These are phyloP conservation scores for Sparidentex hasta DNA, from an alignment of 2,797 vertebrate species.

Conservation along the genomic window DNA sequence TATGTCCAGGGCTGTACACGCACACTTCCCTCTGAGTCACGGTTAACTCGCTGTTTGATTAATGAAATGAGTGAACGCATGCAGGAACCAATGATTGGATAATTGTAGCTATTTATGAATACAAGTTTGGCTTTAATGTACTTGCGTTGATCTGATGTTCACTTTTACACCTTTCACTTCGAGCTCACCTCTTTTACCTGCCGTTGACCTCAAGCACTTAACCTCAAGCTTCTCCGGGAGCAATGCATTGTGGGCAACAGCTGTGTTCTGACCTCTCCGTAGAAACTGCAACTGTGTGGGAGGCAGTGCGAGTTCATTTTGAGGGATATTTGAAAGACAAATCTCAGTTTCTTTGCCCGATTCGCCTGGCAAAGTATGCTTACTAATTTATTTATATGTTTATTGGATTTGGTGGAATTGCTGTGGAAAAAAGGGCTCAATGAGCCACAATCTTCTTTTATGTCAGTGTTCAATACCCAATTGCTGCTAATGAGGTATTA, in stretches of 20 bases:
- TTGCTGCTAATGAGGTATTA: slow-evolving; percentile 38
- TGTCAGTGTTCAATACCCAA: slow-evolving; percentile 15
- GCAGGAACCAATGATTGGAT: not conserved
- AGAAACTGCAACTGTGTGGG: slow-evolving; percentile 14
- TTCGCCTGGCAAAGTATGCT: slow-evolving; percentile 1
- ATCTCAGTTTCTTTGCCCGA: slow-evolving; percentile 5
- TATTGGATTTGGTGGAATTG: slow-evolving; percentile 41
- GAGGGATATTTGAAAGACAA: slow-evolving; percentile 17
- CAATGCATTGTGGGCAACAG: slow-evolving; percentile 1
- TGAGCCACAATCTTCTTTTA: slow-evolving; percentile 25
- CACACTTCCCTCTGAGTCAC: not conserved
- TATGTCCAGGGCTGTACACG: slow-evolving; percentile 13
- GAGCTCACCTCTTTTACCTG: slow-evolving; percentile 14
- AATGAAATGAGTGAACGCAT: not conserved
- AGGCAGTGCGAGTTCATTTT: not conserved
- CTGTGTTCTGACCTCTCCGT: slow-evolving; percentile 25
- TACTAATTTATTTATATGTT: slow-evolving; percentile 28
- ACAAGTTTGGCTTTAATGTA: not conserved
- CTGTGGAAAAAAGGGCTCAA: not conserved
- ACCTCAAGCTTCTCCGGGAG: slow-evolving; percentile 33
- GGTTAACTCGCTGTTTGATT: not conserved
- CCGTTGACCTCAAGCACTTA: slow-evolving; percentile 50
- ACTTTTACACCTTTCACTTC: slow-evolving; percentile 17
- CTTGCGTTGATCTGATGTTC: not conserved
- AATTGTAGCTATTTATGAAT: not conserved